A percentile compares a stretch with the other conserved stretches of the same genome.
phyloP scores from a whole-genome alignment of 2,113 vertebrate species.

The Festucalex cinctus region DNA sequence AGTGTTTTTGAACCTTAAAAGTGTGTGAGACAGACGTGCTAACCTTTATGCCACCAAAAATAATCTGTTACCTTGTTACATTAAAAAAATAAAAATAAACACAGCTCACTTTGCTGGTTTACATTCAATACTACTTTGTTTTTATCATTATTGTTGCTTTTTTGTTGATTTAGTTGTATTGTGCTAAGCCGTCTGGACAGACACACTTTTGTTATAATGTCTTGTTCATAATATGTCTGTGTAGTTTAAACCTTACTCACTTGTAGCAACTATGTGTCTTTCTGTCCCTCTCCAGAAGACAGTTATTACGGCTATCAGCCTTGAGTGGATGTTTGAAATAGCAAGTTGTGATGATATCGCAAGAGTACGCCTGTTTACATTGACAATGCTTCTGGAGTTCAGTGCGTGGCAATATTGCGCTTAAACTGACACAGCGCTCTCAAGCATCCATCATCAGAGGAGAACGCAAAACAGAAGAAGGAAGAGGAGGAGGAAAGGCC shows the following conservation, averaged over 20 bases:
- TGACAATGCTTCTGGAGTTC: slow-evolving; percentile 22
- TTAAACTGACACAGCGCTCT: slow-evolving; percentile 1
- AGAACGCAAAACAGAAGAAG: background rate
- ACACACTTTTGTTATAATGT: too few species aligned
- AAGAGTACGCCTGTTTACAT: slow-evolving; percentile 16
- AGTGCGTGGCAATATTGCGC: slow-evolving; percentile 1
- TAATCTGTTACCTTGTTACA: too few species aligned
- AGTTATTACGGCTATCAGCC: slow-evolving; percentile 69
- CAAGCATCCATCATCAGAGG: background rate
- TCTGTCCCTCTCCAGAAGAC: slow-evolving; percentile 53
- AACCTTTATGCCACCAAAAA: too few species aligned
- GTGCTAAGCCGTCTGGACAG: too few species aligned
- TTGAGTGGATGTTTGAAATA: slow-evolving; percentile 35
- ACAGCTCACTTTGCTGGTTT: too few species aligned
- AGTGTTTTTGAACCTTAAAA: background rate
- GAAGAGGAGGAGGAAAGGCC: background rate
- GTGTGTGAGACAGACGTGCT: too few species aligned
- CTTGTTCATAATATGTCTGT: background rate
- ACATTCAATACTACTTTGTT: background rate
- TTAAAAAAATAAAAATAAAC: too few species aligned
- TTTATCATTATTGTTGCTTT: background rate
- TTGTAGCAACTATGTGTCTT: background rate
- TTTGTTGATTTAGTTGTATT: too few species aligned
- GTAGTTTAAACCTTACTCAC: background rate
- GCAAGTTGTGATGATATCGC: slow-evolving; percentile 5